phyloP scores from a whole-genome alignment of 2,888 invertebrate species.

The Chymomyza caudatula region DNA sequence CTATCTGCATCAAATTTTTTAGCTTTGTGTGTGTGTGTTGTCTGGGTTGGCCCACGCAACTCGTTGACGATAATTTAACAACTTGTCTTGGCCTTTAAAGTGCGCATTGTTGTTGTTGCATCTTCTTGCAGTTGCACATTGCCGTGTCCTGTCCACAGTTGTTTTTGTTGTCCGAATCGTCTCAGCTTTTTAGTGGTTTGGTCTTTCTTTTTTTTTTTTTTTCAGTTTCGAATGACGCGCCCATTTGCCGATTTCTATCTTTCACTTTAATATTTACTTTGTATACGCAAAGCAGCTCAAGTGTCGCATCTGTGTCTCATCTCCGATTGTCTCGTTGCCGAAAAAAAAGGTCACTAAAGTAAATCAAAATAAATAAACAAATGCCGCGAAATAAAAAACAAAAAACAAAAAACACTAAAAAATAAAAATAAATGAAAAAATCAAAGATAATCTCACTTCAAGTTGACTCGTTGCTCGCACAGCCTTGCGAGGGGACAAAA shows the following conservation, averaged over 20 bases:
- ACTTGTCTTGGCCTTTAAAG: slow-evolving; percentile 31
- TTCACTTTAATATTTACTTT: slow-evolving; percentile 46
- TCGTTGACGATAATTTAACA: slow-evolving; percentile 10
- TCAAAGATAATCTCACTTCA: neutral
- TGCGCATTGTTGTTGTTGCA: neutral
- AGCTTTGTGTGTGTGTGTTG: neutral
- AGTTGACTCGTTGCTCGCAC: neutral
- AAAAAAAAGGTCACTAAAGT: slow-evolving; percentile 34
- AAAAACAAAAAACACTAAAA: neutral
- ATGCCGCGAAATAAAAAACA: slow-evolving; percentile 37
- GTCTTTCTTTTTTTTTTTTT: slow-evolving; percentile 2
- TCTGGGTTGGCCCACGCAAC: neutral
- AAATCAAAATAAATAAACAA: slow-evolving; percentile 55
- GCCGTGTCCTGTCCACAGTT: neutral
- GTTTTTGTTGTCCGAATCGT: neutral
- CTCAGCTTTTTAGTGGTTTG: neutral
- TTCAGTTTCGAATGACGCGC: slow-evolving; percentile 8
- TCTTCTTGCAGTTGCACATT: neutral
- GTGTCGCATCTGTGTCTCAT: slow-evolving; percentile 29
- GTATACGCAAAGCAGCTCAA: slow-evolving; percentile 32
- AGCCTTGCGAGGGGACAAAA: neutral
- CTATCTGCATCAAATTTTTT: too few relatives aligned
- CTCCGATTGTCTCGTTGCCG: slow-evolving; percentile 18
- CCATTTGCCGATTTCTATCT: slow-evolving; percentile 37
- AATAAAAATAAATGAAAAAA: neutral